phyloP scores from a whole-genome alignment of 2,797 vertebrate species.

The Falco cherrug region DNA sequence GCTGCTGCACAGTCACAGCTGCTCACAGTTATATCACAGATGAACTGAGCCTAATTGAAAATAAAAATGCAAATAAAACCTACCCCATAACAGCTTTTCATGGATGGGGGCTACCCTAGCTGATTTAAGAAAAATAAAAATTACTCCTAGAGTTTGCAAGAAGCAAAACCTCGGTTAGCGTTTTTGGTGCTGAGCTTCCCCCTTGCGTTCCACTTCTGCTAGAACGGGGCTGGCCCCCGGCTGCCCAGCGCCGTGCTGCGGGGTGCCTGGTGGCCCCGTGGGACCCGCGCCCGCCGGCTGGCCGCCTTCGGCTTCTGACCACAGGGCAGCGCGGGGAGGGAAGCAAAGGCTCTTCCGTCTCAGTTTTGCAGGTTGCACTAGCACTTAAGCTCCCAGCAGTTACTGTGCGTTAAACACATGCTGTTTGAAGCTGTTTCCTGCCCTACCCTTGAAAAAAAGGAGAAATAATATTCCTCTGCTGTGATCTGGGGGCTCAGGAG shows the following conservation, averaged over 20 bases:
- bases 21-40: slow-evolving; percentile 79
- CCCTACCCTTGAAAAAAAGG: neutral
- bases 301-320: neutral
- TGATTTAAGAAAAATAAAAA: slow-evolving; percentile 57
- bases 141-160: slow-evolving; percentile 2
- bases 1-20: slow-evolving; percentile 74
- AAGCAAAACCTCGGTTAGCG: neutral
- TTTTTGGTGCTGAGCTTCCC: slow-evolving; percentile 33
- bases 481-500: neutral
- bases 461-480: neutral
- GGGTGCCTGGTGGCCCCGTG: neutral
- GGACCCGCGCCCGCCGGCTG: neutral
- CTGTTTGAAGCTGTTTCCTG: neutral
- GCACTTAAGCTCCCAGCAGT: neutral
- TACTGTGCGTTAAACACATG: neutral
- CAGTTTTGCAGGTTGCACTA: neutral
- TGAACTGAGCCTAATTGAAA: slow-evolving; percentile 81
- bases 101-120: slow-evolving; percentile 20
- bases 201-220: slow-evolving; percentile 12
- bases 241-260: neutral
- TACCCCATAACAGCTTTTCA: slow-evolving; percentile 69
- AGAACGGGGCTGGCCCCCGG: neutral
- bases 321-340: neutral
- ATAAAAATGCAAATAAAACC: slow-evolving; percentile 83
- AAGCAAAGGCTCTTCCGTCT: neutral